Evolutionary conservation across 2,888 invertebrate genomes (phyloP), one percentile per base, ranked within the genome.

Genomic region (Meta bourneti): DNA sequence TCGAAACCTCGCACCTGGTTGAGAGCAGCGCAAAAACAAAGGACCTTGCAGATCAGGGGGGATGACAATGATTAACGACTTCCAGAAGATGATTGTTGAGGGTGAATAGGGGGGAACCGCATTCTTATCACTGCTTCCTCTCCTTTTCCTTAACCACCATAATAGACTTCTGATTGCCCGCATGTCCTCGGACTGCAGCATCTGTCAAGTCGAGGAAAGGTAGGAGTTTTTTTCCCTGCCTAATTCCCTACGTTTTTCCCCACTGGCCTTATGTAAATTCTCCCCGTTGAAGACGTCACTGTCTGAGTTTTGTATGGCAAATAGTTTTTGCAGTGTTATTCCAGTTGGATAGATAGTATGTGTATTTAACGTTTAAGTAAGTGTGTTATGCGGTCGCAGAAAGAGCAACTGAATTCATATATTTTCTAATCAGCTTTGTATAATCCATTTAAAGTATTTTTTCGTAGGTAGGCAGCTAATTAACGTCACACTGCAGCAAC

Each of bases 31-130:
- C 74, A 88, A 61, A 88, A 88, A 88, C 80, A 88, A 88, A 88
- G 49, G 52, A 20, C 49, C 77, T 20, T n/a, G 11, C n/a, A 52
- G 51, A 70, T 49, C 20, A 74, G 84, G 89, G 83, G 84, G 84
- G 83, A 77, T 19, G 83, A 61, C 70, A 72, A 83, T 79, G 89
- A 89, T 89, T 83, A 89, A 84, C 83, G 89, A 83, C 89, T 84
- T 83, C 74, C n/a, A 13, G 51, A 34, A 19, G 78, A 61, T 79
- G 70, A 75, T 71, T 83, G 54, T 75, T 16, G 69, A 9, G 20
- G 75, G 19, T 20, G 54, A 16, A n/a, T 69, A 70, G 89, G 51
- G 77, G 78, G 71, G 69, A n/a, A 71, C 77, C 78, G 71, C 75
- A 89, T 89, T 89, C 83, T 83, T 84, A 84, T 89, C 89, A 71